Conservation (phyloP, 2,113 vertebrate species). For the Hassar affinis region DNA sequence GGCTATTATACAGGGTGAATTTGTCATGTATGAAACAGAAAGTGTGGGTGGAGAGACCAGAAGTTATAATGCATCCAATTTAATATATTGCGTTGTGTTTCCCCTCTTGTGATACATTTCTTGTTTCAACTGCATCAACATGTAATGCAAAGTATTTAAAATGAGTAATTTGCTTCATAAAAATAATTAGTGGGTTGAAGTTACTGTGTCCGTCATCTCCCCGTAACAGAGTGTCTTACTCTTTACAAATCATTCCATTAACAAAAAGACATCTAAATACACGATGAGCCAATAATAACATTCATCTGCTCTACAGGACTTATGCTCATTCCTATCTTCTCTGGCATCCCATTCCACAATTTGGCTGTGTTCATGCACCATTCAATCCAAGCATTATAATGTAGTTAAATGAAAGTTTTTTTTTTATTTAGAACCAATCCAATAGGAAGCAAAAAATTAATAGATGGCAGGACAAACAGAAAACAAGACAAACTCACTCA, state of each 20-base stretch:
- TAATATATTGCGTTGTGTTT: constrained; percentile 1
- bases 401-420: background rate
- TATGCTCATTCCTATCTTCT: constrained; percentile 1
- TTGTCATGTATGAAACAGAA: background rate
- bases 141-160: constrained; percentile 13
- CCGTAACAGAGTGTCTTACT: background rate
- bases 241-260: constrained; percentile 7
- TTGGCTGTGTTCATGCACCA: background rate
- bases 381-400: background rate
- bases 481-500: constrained; percentile 20
- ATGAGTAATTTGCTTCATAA: background rate
- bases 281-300: constrained; percentile 10
- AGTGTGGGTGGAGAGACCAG: background rate
- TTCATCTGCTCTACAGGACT: constrained; percentile 18
- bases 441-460: background rate
- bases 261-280: constrained; percentile 12
- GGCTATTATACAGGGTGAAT: constrained; percentile 1
- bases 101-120: background rate
- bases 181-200: constrained; percentile 18
- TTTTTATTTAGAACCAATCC: background rate
- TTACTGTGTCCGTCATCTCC: constrained; percentile 9
- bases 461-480: constrained; percentile 5
- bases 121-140: background rate
- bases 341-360: background rate
- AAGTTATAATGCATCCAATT: background rate